Conservation (phyloP, 1,140 invertebrate species). For the Atopsyche davidsoni region DNA sequence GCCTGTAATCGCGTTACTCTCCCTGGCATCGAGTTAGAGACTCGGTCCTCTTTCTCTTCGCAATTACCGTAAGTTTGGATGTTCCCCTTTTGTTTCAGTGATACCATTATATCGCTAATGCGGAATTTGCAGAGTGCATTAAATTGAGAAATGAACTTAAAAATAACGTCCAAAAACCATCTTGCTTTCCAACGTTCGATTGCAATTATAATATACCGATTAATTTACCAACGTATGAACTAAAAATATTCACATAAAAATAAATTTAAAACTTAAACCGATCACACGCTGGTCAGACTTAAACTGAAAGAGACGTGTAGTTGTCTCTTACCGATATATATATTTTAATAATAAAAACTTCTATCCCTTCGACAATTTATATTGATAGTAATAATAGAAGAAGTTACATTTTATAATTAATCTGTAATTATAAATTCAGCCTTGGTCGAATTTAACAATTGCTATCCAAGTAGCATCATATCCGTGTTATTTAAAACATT, state of each 20-base stretch:
- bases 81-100: slow-evolving; percentile 20
- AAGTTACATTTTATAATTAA: not conserved
- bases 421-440: not conserved
- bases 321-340: too few relatives aligned
- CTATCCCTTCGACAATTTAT: not conserved
- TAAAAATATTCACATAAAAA: too few relatives aligned
- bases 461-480: too few relatives aligned
- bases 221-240: too few relatives aligned
- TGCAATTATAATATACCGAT: too few relatives aligned
- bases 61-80: slow-evolving; percentile 24
- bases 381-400: not conserved
- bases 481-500: too few relatives aligned
- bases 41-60: slow-evolving; percentile 13
- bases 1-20: slow-evolving; percentile 26
- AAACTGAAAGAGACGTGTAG: too few relatives aligned
- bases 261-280: too few relatives aligned
- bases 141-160: too few relatives aligned
- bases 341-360: not conserved
- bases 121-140: slow-evolving; percentile 17
- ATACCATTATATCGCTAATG: slow-evolving; percentile 22
- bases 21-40: slow-evolving; percentile 25
- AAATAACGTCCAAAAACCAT: too few relatives aligned
- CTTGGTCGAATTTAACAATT: too few relatives aligned
- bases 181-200: not conserved
- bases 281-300: too few relatives aligned